phyloP scores from a whole-genome alignment of 1,140 invertebrate genomes.

The Drosophila kohkoa region DNA sequence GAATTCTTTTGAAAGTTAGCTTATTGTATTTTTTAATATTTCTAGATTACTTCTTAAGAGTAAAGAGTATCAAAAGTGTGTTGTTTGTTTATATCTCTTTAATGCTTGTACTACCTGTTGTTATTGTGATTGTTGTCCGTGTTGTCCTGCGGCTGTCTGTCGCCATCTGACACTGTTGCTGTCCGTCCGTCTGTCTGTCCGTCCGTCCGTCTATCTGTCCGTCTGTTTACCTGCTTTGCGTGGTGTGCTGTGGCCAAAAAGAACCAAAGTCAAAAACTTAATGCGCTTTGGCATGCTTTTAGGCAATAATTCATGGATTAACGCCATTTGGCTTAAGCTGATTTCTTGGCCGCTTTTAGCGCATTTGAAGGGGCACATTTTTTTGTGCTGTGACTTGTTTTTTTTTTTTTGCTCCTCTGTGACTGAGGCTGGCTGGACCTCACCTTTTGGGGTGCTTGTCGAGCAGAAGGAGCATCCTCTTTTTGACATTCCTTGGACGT shows the following conservation, averaged over 20 bases:
- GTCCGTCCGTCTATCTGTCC: neutral
- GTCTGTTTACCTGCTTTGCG: conserved; percentile 38
- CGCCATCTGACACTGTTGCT: neutral
- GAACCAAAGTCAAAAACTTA: conserved; percentile 67
- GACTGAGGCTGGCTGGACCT: conserved; percentile 37
- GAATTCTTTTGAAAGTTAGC: too few species aligned
- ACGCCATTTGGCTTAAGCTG: conserved; percentile 83
- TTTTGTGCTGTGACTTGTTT: neutral
- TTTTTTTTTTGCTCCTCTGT: neutral
- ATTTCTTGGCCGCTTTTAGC: conserved; percentile 79
- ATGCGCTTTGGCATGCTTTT: conserved; percentile 84
- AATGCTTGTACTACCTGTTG: conserved; percentile 31
- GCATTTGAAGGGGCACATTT: conserved; percentile 47
- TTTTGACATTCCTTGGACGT: conserved; percentile 73
- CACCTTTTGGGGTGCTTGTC: conserved; percentile 53
- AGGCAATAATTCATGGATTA: conserved; percentile 84
- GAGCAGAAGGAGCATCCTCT: conserved; percentile 28
- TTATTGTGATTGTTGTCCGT: conserved; percentile 12
- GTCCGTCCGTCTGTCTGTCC: conserved; percentile 15
- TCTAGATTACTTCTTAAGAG: too few species aligned
- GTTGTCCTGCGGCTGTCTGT: conserved; percentile 24
- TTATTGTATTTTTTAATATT: too few species aligned
- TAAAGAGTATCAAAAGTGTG: conserved; percentile 25
- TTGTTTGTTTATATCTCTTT: neutral
- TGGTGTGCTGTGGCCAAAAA: conserved; percentile 22